Evolutionary conservation across 2,113 vertebrate species (phyloP).

Genomic region (Apteryx owenii): DNA sequence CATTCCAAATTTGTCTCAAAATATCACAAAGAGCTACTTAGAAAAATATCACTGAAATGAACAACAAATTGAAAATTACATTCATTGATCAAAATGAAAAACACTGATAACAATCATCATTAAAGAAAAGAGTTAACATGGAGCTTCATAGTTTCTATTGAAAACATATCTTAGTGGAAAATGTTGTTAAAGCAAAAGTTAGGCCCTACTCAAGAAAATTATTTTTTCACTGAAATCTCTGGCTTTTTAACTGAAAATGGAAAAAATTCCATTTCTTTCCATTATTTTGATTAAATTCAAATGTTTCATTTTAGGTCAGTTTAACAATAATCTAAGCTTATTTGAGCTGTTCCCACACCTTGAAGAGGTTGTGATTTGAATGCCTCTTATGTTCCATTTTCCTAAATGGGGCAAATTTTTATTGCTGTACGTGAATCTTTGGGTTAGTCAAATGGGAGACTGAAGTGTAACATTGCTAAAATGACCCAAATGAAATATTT

Average conservation of each 20-base stretch:
- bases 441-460: neutral
- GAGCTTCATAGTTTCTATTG: neutral
- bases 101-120: neutral
- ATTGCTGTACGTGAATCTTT: neutral
- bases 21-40: conserved; percentile 11
- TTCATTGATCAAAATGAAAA: conserved; percentile 17
- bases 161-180: neutral
- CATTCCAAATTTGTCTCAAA: conserved; percentile 12
- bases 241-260: neutral
- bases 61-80: conserved; percentile 6
- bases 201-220: neutral
- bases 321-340: neutral
- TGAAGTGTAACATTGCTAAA: neutral
- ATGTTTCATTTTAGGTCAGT: neutral
- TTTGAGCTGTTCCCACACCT: neutral
- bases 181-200: neutral
- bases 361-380: neutral
- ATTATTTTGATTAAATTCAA: neutral
- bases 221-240: neutral
- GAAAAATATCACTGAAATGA: neutral
- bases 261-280: neutral
- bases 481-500: neutral
- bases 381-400: neutral
- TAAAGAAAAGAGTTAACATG: neutral
- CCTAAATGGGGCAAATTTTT: neutral